Evolutionary conservation across 2,797 vertebrate species (phyloP).

Genomic region (Tenualosa thibaudeaui): DNA sequence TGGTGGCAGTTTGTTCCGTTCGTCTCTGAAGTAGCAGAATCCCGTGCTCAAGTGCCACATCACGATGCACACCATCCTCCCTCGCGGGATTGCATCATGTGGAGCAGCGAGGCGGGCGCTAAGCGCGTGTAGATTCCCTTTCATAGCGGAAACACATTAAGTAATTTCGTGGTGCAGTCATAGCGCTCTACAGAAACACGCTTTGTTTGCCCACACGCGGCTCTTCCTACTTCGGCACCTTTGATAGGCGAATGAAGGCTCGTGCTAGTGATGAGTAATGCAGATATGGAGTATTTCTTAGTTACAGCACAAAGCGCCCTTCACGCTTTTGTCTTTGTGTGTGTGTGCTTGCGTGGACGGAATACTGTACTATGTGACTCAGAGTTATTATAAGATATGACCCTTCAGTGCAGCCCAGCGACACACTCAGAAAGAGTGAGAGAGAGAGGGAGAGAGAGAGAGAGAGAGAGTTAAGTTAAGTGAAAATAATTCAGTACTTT

Average conservation of each 20-base stretch:
- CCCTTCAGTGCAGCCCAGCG: not conserved
- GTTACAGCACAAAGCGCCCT: no score
- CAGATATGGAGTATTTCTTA: no score
- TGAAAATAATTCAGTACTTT: not conserved
- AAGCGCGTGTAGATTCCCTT: not conserved
- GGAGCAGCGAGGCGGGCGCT: not conserved
- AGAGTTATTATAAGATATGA: constrained; percentile 11
- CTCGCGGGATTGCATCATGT: constrained; percentile 11
- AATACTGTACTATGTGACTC: not conserved
- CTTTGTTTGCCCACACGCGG: no score
- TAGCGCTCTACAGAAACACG: no score
- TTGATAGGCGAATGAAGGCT: no score
- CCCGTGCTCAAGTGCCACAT: not conserved
- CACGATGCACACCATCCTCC: not conserved
- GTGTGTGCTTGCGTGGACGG: not conserved
- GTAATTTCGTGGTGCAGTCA: no score
- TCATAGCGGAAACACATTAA: not conserved
- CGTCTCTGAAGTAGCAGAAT: not conserved
- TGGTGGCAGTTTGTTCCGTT: not conserved
- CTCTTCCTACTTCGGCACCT: no score
- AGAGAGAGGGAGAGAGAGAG: no score
- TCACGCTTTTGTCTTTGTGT: no score
- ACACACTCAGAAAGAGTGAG: not conserved
- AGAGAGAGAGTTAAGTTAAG: no score
- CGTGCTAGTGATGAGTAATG: no score